phyloP scores from a whole-genome alignment of 1,140 invertebrate species.

The Meloidogyne exigua region DNA sequence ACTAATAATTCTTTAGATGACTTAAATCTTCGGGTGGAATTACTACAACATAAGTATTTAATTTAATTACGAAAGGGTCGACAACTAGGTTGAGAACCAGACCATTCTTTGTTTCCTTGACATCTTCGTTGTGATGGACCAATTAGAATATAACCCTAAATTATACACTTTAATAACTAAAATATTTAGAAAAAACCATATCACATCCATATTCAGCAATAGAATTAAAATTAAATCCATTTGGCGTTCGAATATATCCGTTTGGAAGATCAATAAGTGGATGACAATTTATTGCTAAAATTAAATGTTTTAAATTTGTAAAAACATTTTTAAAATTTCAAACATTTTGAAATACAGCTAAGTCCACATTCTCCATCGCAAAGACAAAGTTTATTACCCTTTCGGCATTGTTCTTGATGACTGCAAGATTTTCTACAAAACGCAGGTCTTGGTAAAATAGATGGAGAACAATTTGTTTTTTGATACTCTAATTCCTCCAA shows the following conservation, averaged over 20 bases:
- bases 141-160: constrained; percentile 64
- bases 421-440: constrained; percentile 85
- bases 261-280: constrained; percentile 55
- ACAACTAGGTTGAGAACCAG: constrained; percentile 64
- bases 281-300: constrained; percentile 51
- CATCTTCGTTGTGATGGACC: constrained; percentile 64
- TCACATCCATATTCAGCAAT: constrained; percentile 65
- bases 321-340: constrained; percentile 62
- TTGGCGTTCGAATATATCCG: constrained; percentile 53
- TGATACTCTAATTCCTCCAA: neutral
- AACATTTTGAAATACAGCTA: constrained; percentile 85
- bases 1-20: too few species aligned
- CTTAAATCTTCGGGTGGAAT: too few species aligned
- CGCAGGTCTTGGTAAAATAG: constrained; percentile 43
- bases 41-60: constrained; percentile 6
- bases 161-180: neutral
- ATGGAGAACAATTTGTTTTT: neutral
- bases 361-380: constrained; percentile 93
- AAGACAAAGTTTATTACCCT: constrained; percentile 84
- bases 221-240: constrained; percentile 64
- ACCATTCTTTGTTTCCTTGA: constrained; percentile 67
- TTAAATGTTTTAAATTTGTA: neutral
- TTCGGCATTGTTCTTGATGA: constrained; percentile 90
- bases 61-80: constrained; percentile 49
- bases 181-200: neutral